These are phyloP conservation scores for Heliconius eleuchia DNA, from an alignment of 1,140 invertebrate species.

Conservation along the genomic window DNA sequence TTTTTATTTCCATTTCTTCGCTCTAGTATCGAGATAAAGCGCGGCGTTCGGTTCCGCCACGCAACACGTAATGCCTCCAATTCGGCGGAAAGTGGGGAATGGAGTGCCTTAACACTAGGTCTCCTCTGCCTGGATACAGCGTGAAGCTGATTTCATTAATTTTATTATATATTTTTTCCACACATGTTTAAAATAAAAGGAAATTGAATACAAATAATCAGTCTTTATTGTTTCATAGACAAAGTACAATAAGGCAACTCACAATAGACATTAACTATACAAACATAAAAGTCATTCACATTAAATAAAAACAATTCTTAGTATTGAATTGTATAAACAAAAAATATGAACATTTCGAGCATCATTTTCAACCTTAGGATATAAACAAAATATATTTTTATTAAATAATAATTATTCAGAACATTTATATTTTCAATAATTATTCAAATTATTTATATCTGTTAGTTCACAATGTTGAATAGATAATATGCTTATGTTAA, in stretches of 20 bases:
- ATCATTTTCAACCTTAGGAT: not conserved
- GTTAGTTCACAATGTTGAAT: not conserved
- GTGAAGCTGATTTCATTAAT: too few species aligned
- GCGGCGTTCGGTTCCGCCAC: too few species aligned
- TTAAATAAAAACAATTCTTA: not conserved
- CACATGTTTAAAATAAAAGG: not conserved
- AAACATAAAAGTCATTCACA: conserved; percentile 10
- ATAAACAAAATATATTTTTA: not conserved
- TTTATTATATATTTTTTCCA: not conserved
- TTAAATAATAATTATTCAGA: not conserved
- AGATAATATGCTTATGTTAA: not conserved
- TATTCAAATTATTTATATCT: not conserved
- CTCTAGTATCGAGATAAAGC: too few species aligned
- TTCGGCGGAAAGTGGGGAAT: too few species aligned
- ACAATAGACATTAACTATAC: not conserved
- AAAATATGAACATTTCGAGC: not conserved
- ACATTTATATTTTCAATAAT: too few species aligned
- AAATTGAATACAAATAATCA: conserved; percentile 31
- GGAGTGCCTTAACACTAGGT: too few species aligned
- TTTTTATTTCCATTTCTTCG: too few species aligned
- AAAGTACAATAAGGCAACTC: not conserved
- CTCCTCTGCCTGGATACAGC: too few species aligned
- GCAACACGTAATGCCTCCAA: too few species aligned
- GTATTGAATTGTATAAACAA: conserved; percentile 1
- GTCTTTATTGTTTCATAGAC: conserved; percentile 46